These are phyloP conservation scores for Halichondria panicea DNA, from an alignment of 37 sponge, comb jelly and placozoan species.

Conservation along the genomic window DNA sequence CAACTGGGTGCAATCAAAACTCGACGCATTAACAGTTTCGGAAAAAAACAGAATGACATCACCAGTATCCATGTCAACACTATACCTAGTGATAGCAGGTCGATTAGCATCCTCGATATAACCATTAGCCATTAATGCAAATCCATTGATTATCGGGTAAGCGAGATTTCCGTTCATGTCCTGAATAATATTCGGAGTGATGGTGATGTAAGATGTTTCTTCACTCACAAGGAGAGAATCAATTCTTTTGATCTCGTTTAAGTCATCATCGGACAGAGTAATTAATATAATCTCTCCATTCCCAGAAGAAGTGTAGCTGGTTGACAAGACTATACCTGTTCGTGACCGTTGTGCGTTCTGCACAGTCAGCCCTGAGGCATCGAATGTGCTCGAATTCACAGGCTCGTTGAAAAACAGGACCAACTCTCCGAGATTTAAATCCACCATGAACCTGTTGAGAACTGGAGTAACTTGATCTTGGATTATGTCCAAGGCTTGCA, in stretches of 20 bases:
- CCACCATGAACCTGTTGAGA: constrained; percentile 57
- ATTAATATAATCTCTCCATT: constrained; percentile 68
- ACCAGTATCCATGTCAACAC: constrained; percentile 72
- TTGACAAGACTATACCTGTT: constrained; percentile 67
- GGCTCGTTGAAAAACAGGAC: constrained; percentile 78
- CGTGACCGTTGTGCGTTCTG: constrained; percentile 79
- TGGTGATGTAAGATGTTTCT: constrained; percentile 69
- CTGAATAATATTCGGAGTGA: constrained; percentile 42
- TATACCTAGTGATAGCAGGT: constrained; percentile 56
- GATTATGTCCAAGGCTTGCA: constrained; percentile 26
- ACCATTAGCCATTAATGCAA: constrained; percentile 47
- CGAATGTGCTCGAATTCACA: constrained; percentile 62
- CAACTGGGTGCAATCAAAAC: constrained; percentile 66
- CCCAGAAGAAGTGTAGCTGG: constrained; percentile 41
- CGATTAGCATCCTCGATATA: constrained; percentile 44
- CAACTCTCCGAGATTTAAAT: constrained; percentile 69
- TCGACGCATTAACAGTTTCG: constrained; percentile 82
- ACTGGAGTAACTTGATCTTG: constrained; percentile 60
- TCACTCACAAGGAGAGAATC: constrained; percentile 54
- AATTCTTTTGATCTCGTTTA: constrained; percentile 87
- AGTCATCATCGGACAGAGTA: constrained; percentile 56
- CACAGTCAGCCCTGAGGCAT: constrained; percentile 48
- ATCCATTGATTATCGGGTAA: constrained; percentile 63
- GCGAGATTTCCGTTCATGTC: constrained; percentile 83
- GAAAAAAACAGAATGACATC: constrained; percentile 61